Conservation (phyloP, 2,888 invertebrate genomes). For the Cheilosia grossa region DNA sequence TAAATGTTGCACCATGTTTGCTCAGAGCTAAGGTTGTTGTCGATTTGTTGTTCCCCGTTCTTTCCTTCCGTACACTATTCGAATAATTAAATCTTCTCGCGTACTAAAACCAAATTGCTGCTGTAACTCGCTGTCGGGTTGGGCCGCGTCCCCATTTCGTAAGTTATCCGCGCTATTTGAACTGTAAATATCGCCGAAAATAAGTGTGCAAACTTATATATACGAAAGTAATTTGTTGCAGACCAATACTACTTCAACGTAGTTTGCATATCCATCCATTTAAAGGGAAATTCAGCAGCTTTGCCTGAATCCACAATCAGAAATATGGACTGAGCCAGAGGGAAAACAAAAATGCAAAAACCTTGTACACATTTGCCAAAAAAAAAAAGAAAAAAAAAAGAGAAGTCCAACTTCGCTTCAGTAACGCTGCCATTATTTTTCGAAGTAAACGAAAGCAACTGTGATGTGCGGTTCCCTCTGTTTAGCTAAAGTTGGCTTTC, state of each 20-base stretch:
- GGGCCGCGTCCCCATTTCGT: constrained; percentile 1
- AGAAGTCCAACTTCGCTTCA: constrained; percentile 15
- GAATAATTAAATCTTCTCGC: constrained; percentile 50
- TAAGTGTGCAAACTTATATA: constrained; percentile 5
- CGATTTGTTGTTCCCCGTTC: constrained; percentile 2
- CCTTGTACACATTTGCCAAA: constrained; percentile 1
- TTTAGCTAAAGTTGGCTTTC: constrained; percentile 48
- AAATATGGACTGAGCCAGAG: neutral
- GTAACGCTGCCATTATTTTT: constrained; percentile 30
- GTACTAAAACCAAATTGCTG: constrained; percentile 30
- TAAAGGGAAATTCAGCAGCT: constrained; percentile 22
- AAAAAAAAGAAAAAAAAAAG: neutral
- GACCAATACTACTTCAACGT: constrained; percentile 11
- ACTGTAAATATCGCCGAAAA: constrained; percentile 25
- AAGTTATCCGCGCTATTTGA: constrained; percentile 35
- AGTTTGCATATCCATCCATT: constrained; percentile 34
- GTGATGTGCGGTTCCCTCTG: constrained; percentile 4
- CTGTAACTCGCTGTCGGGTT: neutral
- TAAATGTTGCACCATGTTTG: constrained; percentile 26
- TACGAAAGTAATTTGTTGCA: constrained; percentile 21
- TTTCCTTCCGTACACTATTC: constrained; percentile 11
- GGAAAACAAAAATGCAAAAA: constrained; percentile 18
- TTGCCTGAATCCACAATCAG: constrained; percentile 31
- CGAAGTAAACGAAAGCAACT: constrained; percentile 50
- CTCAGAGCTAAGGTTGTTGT: neutral